phyloP scores from a whole-genome alignment of 2,113 vertebrate genomes.

The Climacteris rufus region DNA sequence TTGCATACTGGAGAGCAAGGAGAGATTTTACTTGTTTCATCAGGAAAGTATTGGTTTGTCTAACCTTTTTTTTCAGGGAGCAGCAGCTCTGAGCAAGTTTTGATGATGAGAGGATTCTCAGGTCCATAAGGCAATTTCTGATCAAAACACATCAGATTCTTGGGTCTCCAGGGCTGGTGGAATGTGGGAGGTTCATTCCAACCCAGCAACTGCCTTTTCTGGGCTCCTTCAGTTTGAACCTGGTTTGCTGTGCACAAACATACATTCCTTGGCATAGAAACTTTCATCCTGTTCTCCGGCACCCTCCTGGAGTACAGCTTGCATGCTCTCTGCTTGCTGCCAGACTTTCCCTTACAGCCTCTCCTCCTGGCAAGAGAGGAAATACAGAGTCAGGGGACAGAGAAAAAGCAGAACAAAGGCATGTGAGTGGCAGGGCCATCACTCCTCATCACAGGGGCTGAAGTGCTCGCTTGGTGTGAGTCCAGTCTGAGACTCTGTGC shows the following conservation, averaged over 20 bases:
- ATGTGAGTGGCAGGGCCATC: not conserved
- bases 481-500: not conserved
- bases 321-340: not conserved
- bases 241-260: not conserved
- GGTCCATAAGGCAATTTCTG: not conserved
- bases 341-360: not conserved
- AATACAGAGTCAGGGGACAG: not conserved
- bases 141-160: accelerated
- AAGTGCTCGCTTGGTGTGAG: not conserved
- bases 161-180: not conserved
- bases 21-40: not conserved
- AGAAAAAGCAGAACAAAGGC: not conserved
- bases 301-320: not conserved
- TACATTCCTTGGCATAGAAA: not conserved
- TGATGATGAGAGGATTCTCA: not conserved
- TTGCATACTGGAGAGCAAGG: not conserved
- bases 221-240: not conserved
- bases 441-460: not conserved
- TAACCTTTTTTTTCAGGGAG: not conserved
- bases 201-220: not conserved
- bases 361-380: not conserved
- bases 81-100: not conserved
- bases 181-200: not conserved
- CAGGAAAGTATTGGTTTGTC: not conserved
- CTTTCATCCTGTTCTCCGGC: not conserved